Conservation (phyloP, 1,140 invertebrate species). For the Meloidogyne floridensis region DNA sequence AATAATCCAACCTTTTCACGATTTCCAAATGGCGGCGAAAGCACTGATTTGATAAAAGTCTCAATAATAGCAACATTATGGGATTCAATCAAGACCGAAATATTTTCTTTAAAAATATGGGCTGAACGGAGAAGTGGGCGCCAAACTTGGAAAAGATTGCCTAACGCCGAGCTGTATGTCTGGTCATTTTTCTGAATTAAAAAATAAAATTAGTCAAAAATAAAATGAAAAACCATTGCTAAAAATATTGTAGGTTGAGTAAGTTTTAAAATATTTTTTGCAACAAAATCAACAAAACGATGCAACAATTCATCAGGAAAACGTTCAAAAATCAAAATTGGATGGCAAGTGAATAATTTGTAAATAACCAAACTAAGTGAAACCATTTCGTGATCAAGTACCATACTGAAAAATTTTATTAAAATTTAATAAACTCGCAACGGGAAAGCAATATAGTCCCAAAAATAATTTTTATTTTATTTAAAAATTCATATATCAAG, state of each 20-base stretch:
- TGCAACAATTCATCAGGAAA: conserved; percentile 29
- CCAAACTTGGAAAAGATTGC: conserved; percentile 32
- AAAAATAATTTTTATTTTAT: no score
- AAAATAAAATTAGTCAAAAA: background rate
- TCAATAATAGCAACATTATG: conserved; percentile 27
- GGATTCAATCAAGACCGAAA: conserved; percentile 2
- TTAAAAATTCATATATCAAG: no score
- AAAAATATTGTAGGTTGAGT: conserved; percentile 22
- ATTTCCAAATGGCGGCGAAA: conserved; percentile 33
- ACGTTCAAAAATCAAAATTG: conserved; percentile 33
- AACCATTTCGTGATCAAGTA: conserved; percentile 35
- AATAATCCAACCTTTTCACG: conserved; percentile 16
- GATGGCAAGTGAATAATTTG: conserved; percentile 34
- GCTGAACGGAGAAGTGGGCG: conserved; percentile 22
- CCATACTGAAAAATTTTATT: conserved; percentile 5
- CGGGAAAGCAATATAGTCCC: no score
- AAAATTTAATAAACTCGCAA: background rate
- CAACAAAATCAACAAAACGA: conserved; percentile 34
- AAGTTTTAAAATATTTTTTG: conserved; percentile 22
- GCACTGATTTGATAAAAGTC: conserved; percentile 24
- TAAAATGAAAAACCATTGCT: background rate
- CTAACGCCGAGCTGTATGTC: conserved; percentile 19
- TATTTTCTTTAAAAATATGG: conserved; percentile 12
- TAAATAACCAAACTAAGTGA: conserved; percentile 33
- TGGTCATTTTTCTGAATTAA: conserved; percentile 30